These are phyloP conservation scores for Drosophila setifemur DNA, from an alignment of 1,140 invertebrate genomes.

Conservation along the genomic window DNA sequence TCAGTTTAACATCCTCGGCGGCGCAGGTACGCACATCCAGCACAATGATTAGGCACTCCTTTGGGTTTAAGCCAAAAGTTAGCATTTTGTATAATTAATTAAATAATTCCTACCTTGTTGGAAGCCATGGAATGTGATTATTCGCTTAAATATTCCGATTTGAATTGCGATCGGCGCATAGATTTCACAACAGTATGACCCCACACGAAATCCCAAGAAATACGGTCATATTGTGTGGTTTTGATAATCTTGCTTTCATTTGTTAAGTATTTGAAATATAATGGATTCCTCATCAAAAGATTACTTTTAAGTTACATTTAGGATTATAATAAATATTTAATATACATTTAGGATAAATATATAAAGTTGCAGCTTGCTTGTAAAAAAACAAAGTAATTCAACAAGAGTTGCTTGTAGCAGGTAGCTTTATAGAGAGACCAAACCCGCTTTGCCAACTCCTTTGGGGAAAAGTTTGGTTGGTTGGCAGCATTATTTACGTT, in stretches of 20 bases:
- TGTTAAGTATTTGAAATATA: no score
- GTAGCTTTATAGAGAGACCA: background rate
- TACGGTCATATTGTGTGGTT: no score
- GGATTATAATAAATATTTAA: no score
- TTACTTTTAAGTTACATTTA: no score
- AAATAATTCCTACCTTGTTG: slow-evolving; percentile 40
- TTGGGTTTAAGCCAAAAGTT: background rate
- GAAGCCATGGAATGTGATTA: slow-evolving; percentile 37
- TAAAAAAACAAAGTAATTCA: no score
- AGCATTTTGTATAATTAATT: background rate
- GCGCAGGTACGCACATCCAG: slow-evolving; percentile 56
- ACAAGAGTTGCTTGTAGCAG: background rate
- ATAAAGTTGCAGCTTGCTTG: no score
- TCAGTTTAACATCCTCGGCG: slow-evolving; percentile 63
- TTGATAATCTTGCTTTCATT: no score
- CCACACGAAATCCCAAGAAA: background rate
- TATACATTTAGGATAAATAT: no score
- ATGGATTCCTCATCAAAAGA: no score
- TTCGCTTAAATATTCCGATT: background rate
- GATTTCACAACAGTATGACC: slow-evolving; percentile 61
- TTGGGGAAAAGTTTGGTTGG: no score
- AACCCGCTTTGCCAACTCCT: background rate
- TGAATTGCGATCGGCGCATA: slow-evolving; percentile 21
- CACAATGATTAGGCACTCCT: slow-evolving; percentile 62
- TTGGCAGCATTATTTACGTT: no score